Conservation (phyloP, 2,113 vertebrate species). For the Protobothrops mucrosquamatus region DNA sequence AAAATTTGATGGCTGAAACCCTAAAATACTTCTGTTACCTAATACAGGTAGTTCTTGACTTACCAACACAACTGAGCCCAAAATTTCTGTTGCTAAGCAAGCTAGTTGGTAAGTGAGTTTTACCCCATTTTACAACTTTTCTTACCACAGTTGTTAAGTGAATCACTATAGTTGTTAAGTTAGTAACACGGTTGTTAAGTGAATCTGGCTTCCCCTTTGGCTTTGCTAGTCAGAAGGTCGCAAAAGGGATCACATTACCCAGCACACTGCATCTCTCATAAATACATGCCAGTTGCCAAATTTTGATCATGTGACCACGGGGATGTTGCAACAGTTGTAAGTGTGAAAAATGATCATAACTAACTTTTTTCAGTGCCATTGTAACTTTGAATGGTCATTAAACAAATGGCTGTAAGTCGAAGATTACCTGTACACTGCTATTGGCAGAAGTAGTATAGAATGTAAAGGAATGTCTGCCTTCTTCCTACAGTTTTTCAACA, state of each 20-base stretch:
- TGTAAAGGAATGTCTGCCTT: background rate
- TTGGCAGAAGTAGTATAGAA: background rate
- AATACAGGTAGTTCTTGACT: background rate
- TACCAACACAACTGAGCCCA: background rate
- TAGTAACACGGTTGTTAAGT: background rate
- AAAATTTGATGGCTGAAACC: background rate
- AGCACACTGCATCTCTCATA: background rate
- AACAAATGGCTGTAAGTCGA: background rate
- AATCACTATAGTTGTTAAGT: background rate
- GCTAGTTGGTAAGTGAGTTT: background rate
- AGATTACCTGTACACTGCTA: background rate
- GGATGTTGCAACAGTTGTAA: background rate
- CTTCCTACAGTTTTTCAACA: background rate
- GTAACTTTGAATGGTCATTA: background rate
- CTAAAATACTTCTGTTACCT: background rate
- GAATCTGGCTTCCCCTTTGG: background rate
- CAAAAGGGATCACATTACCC: no score
- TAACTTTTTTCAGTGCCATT: background rate
- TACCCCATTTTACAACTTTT: background rate
- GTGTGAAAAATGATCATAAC: background rate
- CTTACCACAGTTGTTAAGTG: background rate
- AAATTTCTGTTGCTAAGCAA: background rate
- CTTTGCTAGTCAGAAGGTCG: no score
- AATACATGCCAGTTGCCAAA: background rate
- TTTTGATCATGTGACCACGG: background rate